Conservation (phyloP, 2,888 invertebrate species). For the Chromoteleia sp. region DNA sequence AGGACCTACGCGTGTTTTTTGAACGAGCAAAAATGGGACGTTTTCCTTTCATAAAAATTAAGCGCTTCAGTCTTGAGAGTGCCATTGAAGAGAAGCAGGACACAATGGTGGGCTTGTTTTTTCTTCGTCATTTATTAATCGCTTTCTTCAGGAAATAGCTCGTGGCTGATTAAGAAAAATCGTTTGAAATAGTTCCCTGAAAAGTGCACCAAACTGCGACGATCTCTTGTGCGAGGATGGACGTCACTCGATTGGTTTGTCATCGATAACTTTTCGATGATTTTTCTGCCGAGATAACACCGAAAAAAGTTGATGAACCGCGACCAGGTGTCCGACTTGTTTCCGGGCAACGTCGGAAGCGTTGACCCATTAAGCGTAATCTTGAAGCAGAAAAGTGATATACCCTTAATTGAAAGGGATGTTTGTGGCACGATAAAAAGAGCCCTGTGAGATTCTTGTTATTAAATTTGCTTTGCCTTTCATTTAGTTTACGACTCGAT, state of each 20-base stretch:
- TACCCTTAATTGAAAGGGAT: constrained; percentile 9
- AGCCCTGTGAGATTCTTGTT: not conserved
- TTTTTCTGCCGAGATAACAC: constrained; percentile 1
- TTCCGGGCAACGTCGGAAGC: not conserved
- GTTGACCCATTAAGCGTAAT: constrained; percentile 17
- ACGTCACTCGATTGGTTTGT: not conserved
- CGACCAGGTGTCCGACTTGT: constrained; percentile 3
- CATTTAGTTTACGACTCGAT: not conserved
- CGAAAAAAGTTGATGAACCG: constrained; percentile 5
- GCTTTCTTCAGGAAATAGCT: constrained; percentile 17
- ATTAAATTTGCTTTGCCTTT: constrained; percentile 4
- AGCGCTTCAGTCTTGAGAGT: constrained; percentile 19
- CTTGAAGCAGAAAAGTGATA: not conserved
- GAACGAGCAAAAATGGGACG: constrained; percentile 5
- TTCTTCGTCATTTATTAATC: constrained; percentile 45
- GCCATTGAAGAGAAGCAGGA: constrained; percentile 25
- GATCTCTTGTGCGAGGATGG: not conserved
- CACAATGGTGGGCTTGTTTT: constrained; percentile 39
- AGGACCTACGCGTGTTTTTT: constrained; percentile 10
- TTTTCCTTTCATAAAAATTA: constrained; percentile 34
- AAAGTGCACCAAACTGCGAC: not conserved
- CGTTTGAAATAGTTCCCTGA: not conserved
- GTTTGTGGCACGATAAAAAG: not conserved
- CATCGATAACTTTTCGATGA: not conserved
- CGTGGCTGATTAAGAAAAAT: constrained; percentile 18